phyloP scores from a whole-genome alignment of 2,113 vertebrate genomes.

The Lampris incognitus region DNA sequence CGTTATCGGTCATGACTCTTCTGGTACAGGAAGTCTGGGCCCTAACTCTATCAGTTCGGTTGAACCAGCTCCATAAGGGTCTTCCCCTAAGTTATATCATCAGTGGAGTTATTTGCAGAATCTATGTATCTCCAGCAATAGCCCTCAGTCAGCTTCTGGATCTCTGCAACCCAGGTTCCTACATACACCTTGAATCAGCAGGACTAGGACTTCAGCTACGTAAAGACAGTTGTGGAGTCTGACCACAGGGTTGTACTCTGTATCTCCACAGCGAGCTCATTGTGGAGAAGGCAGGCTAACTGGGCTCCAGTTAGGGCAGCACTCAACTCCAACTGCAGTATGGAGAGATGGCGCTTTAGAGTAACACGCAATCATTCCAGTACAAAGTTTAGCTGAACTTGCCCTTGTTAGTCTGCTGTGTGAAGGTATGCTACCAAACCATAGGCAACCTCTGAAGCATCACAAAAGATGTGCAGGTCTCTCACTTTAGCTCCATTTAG shows the following conservation, averaged over 20 bases:
- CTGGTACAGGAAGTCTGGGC: slow-evolving; percentile 5
- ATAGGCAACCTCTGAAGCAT: slow-evolving; percentile 16
- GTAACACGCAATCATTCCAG: not conserved
- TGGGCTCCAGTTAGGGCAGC: slow-evolving; percentile 19
- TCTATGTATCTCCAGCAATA: slow-evolving; percentile 14
- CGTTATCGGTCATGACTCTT: not conserved
- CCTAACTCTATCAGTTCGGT: not conserved
- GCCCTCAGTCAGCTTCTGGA: slow-evolving; percentile 41
- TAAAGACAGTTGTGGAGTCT: slow-evolving; percentile 27
- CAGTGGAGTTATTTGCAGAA: not conserved
- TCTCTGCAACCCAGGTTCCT: slow-evolving; percentile 1
- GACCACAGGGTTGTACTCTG: not conserved
- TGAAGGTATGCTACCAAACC: slow-evolving; percentile 16
- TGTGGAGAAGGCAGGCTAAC: slow-evolving; percentile 5
- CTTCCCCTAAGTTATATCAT: slow-evolving; percentile 27
- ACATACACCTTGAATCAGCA: slow-evolving; percentile 33
- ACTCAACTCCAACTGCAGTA: slow-evolving; percentile 10
- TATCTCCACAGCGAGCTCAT: slow-evolving; percentile 19
- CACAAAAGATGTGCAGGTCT: slow-evolving; percentile 19
- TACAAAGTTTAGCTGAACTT: slow-evolving; percentile 15
- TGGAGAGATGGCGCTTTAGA: slow-evolving; percentile 18
- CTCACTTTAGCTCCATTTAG: not conserved
- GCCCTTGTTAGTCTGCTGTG: not conserved
- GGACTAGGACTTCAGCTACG: slow-evolving; percentile 20
- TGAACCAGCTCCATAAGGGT: slow-evolving; percentile 2